phyloP scores from a whole-genome alignment of 30 jellyfish, hydroid and myxozoan genomes.

The Chironex yamaguchii region DNA sequence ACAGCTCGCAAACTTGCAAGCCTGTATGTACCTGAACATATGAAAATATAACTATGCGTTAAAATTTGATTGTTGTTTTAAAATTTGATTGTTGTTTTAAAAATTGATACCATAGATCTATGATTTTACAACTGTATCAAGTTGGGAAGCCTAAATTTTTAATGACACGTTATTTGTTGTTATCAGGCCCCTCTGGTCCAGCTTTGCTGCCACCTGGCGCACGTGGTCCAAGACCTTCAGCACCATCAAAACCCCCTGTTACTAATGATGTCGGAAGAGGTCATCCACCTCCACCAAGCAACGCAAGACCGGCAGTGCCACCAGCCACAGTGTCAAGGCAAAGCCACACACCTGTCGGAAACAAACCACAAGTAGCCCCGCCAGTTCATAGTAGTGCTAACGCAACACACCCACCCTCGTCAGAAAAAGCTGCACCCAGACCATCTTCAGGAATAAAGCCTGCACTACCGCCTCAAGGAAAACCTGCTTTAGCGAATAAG shows the following conservation, averaged over 20 bases:
- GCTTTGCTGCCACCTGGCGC: slow-evolving; percentile 80
- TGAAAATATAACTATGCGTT: too few species aligned
- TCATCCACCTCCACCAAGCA: neutral
- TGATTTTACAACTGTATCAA: too few species aligned
- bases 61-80: too few species aligned
- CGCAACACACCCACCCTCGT: neutral
- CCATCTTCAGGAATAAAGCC: slow-evolving; percentile 73
- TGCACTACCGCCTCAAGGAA: slow-evolving; percentile 54
- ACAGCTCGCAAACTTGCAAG: too few species aligned
- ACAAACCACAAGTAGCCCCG: slow-evolving; percentile 2
- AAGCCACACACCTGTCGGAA: neutral
- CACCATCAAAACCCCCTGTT: slow-evolving; percentile 43
- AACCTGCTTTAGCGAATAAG: neutral
- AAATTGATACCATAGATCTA: too few species aligned
- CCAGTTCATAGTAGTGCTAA: slow-evolving; percentile 1
- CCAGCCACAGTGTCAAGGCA: neutral
- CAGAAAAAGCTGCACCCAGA: slow-evolving; percentile 12
- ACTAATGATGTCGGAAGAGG: too few species aligned
- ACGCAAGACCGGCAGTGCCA: neutral
- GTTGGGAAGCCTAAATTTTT: neutral
- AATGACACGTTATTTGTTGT: neutral
- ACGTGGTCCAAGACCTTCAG: slow-evolving; percentile 61
- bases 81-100: too few species aligned
- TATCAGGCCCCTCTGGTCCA: slow-evolving; percentile 76
- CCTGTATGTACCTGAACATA: too few species aligned